Evolutionary conservation across 2,888 invertebrate genomes (phyloP).

Genomic region (Campaea margaritaria): DNA sequence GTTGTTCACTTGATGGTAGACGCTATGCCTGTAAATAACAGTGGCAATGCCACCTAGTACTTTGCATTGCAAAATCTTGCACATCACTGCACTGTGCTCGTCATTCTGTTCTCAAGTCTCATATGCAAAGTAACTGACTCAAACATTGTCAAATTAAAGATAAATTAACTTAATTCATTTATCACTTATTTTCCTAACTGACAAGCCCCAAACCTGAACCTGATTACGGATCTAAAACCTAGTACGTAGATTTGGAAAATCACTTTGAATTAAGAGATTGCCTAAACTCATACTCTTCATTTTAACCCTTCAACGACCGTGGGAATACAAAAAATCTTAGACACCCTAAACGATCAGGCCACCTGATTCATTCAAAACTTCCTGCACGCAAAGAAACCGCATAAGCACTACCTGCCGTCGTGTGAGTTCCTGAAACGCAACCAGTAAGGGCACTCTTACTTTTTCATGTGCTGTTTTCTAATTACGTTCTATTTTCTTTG

Average conservation of each 20-base stretch:
- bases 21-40: no score
- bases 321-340: constrained; percentile 75
- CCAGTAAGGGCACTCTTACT: constrained; percentile 26
- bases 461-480: not conserved
- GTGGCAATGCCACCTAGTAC: no score
- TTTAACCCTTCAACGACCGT: constrained; percentile 51
- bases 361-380: constrained; percentile 79
- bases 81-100: no score
- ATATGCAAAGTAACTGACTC: no score
- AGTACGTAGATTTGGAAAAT: not conserved
- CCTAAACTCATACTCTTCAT: constrained; percentile 17
- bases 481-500: no score
- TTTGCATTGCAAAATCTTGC: no score
- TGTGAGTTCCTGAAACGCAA: constrained; percentile 13
- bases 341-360: constrained; percentile 58
- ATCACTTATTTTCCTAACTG: not conserved
- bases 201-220: not conserved
- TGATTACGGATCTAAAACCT: not conserved
- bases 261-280: constrained; percentile 11
- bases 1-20: no score
- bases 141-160: no score
- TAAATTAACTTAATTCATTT: constrained; percentile 3
- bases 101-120: no score
- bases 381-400: constrained; percentile 82
- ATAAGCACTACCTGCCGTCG: constrained; percentile 73